A percentile compares a stretch with the other conserved stretches of the same genome.
phyloP scores from a whole-genome alignment of 2,113 vertebrate species.

The Thryonomys swinderianus region DNA sequence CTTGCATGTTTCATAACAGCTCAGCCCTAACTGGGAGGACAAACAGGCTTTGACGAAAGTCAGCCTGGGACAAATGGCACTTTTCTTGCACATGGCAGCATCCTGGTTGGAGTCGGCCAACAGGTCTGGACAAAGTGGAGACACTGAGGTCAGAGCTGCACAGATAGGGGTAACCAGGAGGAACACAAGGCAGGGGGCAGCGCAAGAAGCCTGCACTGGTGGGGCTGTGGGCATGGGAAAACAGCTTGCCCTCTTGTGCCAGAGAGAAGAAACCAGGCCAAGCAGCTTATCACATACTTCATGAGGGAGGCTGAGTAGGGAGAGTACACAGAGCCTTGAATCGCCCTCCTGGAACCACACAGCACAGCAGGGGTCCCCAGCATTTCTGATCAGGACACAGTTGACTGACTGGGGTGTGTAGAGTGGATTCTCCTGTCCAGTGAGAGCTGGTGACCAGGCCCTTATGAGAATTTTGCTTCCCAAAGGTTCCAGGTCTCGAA shows the following conservation, averaged over 20 bases:
- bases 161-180: accelerated
- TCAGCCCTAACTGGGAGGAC: constrained; percentile 58
- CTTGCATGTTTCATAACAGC: constrained; percentile 56
- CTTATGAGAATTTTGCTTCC: not conserved
- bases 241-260: accelerated
- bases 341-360: too few relatives aligned
- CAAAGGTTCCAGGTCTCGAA: not conserved
- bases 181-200: accelerated
- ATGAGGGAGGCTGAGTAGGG: not conserved
- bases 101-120: not conserved
- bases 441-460: not conserved
- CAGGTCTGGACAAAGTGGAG: not conserved
- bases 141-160: not conserved
- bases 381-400: not conserved
- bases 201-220: not conserved
- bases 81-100: not conserved
- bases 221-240: too few relatives aligned
- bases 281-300: not conserved
- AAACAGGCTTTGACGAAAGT: constrained; percentile 59
- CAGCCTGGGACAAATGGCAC: constrained; percentile 27
- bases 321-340: not conserved
- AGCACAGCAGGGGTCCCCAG: not conserved
- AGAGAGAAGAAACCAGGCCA: not conserved
- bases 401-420: not conserved
- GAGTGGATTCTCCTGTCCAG: too few relatives aligned